Conservation (phyloP, 2,888 invertebrate species). For the Lordiphosa fenestrarum region DNA sequence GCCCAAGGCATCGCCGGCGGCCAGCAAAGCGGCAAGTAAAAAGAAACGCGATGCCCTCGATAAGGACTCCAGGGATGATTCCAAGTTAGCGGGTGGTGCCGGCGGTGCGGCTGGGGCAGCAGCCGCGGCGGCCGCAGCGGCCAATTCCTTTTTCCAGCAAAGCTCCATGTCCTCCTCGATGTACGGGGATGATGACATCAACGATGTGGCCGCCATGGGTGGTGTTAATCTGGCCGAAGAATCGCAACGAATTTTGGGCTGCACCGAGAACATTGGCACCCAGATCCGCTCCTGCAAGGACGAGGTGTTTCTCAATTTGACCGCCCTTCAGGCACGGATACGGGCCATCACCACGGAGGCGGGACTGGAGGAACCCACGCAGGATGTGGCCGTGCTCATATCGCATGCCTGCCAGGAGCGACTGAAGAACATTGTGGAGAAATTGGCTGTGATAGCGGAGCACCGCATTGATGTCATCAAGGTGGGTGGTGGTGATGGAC, state of each 20-base stretch:
- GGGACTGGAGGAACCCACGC: slow-evolving; percentile 90
- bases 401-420: slow-evolving; percentile 97
- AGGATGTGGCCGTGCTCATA: slow-evolving; percentile 93
- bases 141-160: slow-evolving; percentile 82
- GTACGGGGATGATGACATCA: slow-evolving; percentile 96
- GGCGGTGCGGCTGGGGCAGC: slow-evolving; percentile 35
- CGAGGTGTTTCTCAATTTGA: slow-evolving; percentile 91
- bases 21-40: slow-evolving; percentile 83
- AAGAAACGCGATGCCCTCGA: slow-evolving; percentile 89
- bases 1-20: slow-evolving; percentile 80
- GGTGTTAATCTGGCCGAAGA: slow-evolving; percentile 98
- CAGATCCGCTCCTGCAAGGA: slow-evolving; percentile 96
- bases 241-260: slow-evolving; percentile 94
- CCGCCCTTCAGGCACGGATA: slow-evolving; percentile 88
- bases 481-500: slow-evolving; percentile 80
- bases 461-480: slow-evolving; percentile 96
- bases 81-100: slow-evolving; percentile 44
- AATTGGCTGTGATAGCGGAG: slow-evolving; percentile 94
- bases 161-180: slow-evolving; percentile 81
- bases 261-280: slow-evolving; percentile 93
- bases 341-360: slow-evolving; percentile 87
- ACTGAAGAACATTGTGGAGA: slow-evolving; percentile 93
- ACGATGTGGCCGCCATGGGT: slow-evolving; percentile 99
- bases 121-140: slow-evolving; percentile 71
- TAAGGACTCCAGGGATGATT: slow-evolving; percentile 76